Percentiles rank a stretch among this genome's conserved stretches.
Conservation (phyloP, 2,888 invertebrate species). For the Brachyopa scutellaris region DNA sequence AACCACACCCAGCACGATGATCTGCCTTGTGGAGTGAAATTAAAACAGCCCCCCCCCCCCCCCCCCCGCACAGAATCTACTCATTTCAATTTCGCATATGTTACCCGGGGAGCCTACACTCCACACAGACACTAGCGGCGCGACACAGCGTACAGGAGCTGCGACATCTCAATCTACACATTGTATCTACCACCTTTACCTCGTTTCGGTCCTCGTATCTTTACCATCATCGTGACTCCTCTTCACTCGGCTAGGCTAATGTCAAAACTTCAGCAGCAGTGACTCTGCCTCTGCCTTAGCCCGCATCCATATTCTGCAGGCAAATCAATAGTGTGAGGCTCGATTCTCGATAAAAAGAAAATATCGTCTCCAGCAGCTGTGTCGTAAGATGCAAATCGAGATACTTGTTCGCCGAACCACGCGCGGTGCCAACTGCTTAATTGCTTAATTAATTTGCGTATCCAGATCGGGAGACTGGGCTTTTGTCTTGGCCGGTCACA, state of each 20-base stretch:
- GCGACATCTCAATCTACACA: conserved; percentile 72
- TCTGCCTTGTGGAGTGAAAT: conserved; percentile 37
- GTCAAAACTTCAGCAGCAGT: conserved; percentile 44
- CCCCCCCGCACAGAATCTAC: conserved; percentile 54
- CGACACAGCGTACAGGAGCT: conserved; percentile 69
- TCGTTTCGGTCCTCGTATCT: conserved; percentile 50
- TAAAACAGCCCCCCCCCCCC: no score
- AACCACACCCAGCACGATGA: conserved; percentile 70
- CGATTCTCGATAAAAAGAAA: conserved; percentile 63
- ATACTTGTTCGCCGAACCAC: conserved; percentile 53
- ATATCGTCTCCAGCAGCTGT: conserved; percentile 21
- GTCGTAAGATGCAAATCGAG: conserved; percentile 68
- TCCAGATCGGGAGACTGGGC: conserved; percentile 53
- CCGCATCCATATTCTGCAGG: conserved; percentile 22
- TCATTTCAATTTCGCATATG: conserved; percentile 71
- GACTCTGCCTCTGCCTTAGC: conserved; percentile 1
- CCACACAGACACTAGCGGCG: conserved; percentile 24
- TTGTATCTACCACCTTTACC: conserved; percentile 67
- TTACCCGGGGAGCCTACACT: conserved; percentile 46
- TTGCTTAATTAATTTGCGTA: conserved; percentile 71
- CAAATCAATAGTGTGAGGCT: conserved; percentile 65
- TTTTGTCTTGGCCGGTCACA: no score
- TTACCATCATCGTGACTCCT: conserved; percentile 55
- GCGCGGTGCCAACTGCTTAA: conserved; percentile 66
- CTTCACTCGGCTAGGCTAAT: conserved; percentile 62